Base-by-base conservation (phyloP, 2,888 invertebrate genomes). In the Aphrophora alni region DNA sequence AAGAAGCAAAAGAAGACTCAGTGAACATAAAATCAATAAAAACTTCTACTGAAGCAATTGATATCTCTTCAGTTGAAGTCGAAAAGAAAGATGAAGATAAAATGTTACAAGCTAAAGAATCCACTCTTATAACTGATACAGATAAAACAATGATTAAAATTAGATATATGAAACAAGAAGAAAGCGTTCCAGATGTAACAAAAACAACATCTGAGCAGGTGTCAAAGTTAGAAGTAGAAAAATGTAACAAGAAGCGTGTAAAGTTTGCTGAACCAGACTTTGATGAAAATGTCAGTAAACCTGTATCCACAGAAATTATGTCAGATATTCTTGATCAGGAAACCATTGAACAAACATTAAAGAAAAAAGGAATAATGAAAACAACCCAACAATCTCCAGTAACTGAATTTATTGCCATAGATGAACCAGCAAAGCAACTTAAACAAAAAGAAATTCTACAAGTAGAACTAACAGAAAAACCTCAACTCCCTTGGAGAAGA, bases 401-500 rank as follows among this genome's bases (percentile, higher is more conserved):
- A 5, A 59, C 2, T 59, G 59, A 59, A 1, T 21, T 21, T 59
- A 2, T n/a, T 4, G 44, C 76, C 1, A 70, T 38, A 25, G 33
- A 75, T 27, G 26, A 7, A 12, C 10, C 8, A 44, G 21, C 8
- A 33, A 33, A 26, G n/a, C 21, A 71, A 78, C 78, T 51, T 59
- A 59, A 21, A 3, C 21, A 59, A 21, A 59, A 59, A 21, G 59
- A 59, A 12, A 59, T 59, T 21, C 2, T 21, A 59, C 59, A 59
- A n/a, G 21, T 80, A 28, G 82, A 82, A 3, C 81, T 70, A 25
- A 59, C 68, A 80, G 84, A 84, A 5, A 84, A 85, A 81, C 82
- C 86, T 3, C 79, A 84, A 26, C 38, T 86, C 8, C 86, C 86
- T 0, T 86, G 86, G 86, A 83, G 85, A 78, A 84, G 28, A 81